A percentile compares a stretch with the other conserved stretches of the same genome.
These are phyloP conservation scores for Xiphias gladius DNA, from an alignment of 2,113 vertebrate species.

Conservation along the genomic window DNA sequence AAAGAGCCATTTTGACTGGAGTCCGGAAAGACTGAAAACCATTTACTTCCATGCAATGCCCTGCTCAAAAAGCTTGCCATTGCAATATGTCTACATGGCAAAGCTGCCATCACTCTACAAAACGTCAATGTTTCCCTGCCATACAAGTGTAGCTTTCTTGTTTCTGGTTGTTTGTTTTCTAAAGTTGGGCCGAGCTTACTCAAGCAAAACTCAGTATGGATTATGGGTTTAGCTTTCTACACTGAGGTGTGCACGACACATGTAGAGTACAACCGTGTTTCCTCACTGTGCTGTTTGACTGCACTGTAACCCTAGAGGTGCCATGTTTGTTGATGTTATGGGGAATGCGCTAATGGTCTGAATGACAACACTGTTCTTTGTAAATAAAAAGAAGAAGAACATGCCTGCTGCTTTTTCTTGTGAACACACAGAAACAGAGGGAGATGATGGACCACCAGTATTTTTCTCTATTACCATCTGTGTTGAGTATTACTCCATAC, in stretches of 20 bases:
- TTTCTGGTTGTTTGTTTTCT: slow-evolving; percentile 74
- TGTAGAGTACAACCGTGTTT: slow-evolving; percentile 7
- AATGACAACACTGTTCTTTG: background rate
- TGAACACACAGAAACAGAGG: background rate
- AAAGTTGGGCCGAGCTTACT: slow-evolving; percentile 67
- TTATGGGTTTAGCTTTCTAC: slow-evolving; percentile 49
- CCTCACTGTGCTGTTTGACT: slow-evolving; percentile 19
- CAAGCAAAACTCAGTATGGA: slow-evolving; percentile 70
- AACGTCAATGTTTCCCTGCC: slow-evolving; percentile 65
- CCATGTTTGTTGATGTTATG: background rate
- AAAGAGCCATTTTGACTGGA: slow-evolving; percentile 60
- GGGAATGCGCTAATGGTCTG: background rate
- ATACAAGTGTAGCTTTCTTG: slow-evolving; percentile 69
- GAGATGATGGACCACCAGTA: background rate
- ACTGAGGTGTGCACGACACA: slow-evolving; percentile 15
- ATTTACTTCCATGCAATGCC: slow-evolving; percentile 63
- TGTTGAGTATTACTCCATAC: background rate
- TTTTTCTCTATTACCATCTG: background rate
- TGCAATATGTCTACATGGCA: slow-evolving; percentile 76
- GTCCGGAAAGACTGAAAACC: slow-evolving; percentile 70
- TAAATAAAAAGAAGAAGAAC: too few species aligned
- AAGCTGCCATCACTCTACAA: slow-evolving; percentile 58
- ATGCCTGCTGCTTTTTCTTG: background rate
- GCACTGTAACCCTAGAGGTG: slow-evolving; percentile 6
- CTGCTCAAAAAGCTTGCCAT: slow-evolving; percentile 64